These are phyloP conservation scores for Palythoa grandis DNA, from an alignment of 92 coral and sea anemone species.

Conservation along the genomic window DNA sequence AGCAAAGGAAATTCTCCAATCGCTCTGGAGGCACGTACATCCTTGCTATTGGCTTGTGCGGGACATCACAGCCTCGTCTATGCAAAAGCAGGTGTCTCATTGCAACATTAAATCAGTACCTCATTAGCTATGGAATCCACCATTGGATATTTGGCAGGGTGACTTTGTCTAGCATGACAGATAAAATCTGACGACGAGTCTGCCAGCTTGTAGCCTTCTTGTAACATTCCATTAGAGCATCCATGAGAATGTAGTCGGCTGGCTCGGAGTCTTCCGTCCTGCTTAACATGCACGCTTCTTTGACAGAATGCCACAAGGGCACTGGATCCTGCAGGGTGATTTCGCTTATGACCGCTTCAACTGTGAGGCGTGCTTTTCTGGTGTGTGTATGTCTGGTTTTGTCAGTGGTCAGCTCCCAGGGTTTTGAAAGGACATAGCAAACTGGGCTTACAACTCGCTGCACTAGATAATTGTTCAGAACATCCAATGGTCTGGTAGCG, in stretches of 20 bases:
- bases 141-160: conserved; percentile 37
- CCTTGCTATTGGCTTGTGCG: conserved; percentile 47
- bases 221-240: conserved; percentile 59
- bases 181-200: conserved; percentile 51
- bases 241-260: conserved; percentile 52
- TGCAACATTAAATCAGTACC: conserved; percentile 53
- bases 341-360: conserved; percentile 67
- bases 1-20: conserved; percentile 62
- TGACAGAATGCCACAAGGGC: conserved; percentile 59
- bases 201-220: conserved; percentile 54
- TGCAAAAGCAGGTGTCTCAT: conserved; percentile 53
- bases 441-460: conserved; percentile 69
- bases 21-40: conserved; percentile 54
- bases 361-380: conserved; percentile 66
- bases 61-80: conserved; percentile 54
- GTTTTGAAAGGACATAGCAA: conserved; percentile 52
- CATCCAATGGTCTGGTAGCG: conserved; percentile 52
- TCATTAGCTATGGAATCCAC: conserved; percentile 51
- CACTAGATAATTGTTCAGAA: conserved; percentile 54
- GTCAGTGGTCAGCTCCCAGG: conserved; percentile 65
- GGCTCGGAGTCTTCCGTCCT: conserved; percentile 31
- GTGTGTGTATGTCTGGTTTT: conserved; percentile 60
- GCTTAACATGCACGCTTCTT: conserved; percentile 35
- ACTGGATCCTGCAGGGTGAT: conserved; percentile 59
- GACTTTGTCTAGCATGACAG: conserved; percentile 53